A percentile compares a stretch with the other conserved stretches of the same genome.
These are phyloP conservation scores for Alloscopus bannaensis DNA, from an alignment of 2,888 invertebrate species.

Conservation along the genomic window DNA sequence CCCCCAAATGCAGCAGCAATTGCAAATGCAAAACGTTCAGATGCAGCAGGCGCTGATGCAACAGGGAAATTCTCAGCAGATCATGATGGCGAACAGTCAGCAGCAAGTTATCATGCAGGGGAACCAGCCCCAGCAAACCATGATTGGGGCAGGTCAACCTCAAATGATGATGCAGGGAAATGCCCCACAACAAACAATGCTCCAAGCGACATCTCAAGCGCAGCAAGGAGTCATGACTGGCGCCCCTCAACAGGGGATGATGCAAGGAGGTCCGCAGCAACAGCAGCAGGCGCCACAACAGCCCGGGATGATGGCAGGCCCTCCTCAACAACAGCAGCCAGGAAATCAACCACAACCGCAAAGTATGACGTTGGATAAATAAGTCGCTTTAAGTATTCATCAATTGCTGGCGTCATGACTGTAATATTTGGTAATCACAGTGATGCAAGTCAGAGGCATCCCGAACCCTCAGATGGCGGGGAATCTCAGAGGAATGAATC, in stretches of 20 bases:
- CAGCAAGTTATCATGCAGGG: slow-evolving; percentile 51
- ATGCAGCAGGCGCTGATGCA: slow-evolving; percentile 53
- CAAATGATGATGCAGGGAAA: slow-evolving; percentile 62
- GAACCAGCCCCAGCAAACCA: slow-evolving; percentile 32
- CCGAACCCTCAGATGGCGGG: slow-evolving; percentile 57
- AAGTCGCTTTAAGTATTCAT: no score
- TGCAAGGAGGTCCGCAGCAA: slow-evolving; percentile 61
- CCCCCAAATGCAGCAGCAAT: slow-evolving; percentile 52
- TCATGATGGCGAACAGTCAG: slow-evolving; percentile 41
- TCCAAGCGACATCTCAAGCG: slow-evolving; percentile 51
- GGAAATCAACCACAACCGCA: slow-evolving; percentile 67
- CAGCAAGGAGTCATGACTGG: slow-evolving; percentile 53
- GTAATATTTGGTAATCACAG: slow-evolving; percentile 24
- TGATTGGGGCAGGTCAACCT: slow-evolving; percentile 47
- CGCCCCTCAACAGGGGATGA: slow-evolving; percentile 54
- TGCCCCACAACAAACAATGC: slow-evolving; percentile 40
- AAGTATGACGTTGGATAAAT: slow-evolving; percentile 5
- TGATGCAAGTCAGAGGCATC: slow-evolving; percentile 57
- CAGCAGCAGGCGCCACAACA: slow-evolving; percentile 66
- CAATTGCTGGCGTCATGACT: no score
- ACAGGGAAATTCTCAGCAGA: slow-evolving; percentile 47
- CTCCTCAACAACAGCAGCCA: slow-evolving; percentile 63
- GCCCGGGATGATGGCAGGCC: slow-evolving; percentile 56
- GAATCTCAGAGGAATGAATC: slow-evolving; percentile 56
- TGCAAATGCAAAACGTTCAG: slow-evolving; percentile 65